Evolutionary conservation across 2,888 invertebrate genomes (phyloP), one percentile per base, ranked within the genome.

Genomic region (Laothoe populi): DNA sequence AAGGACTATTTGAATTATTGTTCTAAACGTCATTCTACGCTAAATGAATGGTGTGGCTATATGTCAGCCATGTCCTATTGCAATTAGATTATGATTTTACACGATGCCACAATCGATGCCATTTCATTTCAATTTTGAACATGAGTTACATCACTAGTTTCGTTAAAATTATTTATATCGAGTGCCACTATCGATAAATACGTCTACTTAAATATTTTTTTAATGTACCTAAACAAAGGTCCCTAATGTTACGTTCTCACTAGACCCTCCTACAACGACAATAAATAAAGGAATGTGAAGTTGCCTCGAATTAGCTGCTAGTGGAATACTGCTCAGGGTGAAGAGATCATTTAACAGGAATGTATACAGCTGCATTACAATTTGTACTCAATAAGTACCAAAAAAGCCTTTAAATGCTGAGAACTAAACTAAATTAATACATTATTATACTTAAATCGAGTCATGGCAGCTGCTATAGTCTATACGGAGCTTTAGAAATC

Each of bases 201-300:
- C 2, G n/a, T 35, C 35, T 53, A 53, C 31, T 53, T 49, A 53
- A 11, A 19, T 31, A 19, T 19, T 31, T 53, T 31, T 19, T 10
- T 53, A 53, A 53, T 53, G 53, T 19, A 35, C 31, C 53, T 53
- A 53, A 53, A 11, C 31, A 31, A 48, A 53, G 53, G 53, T 53
- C 53, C 42, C 53, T 61, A 61, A 31, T n/a, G 26, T 61, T 61
- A 61, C 49, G 53, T 57, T 64, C 75, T 75, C 75, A 71, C 65
- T 73, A 64, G 75, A 75, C 77, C 75, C 76, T 75, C 75, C 75
- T 70, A 67, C 65, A 69, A 68, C 70, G 63, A 64, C 64, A 65
- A 64, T 72, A 70, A 73, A 70, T 72, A 67, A 70, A 70, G 67
- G 57, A 61, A 61, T 24, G 63, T 74, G 63, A 66, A 75, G 70